Evolutionary conservation across 2,888 invertebrate species (phyloP).

Genomic region (Cephus runcator): DNA sequence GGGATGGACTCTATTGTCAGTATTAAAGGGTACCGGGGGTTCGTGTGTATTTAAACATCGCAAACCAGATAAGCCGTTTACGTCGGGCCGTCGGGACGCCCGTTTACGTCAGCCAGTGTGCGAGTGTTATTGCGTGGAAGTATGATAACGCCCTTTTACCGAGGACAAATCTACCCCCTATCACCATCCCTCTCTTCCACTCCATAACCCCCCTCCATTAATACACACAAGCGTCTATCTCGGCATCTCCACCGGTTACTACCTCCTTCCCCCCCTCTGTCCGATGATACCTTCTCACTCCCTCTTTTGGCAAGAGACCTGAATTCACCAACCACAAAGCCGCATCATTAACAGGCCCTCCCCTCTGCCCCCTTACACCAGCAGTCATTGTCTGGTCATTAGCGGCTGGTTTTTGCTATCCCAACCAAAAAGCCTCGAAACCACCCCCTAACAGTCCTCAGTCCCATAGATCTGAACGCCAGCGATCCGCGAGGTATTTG

Average conservation of each 20-base stretch:
- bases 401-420: conserved; percentile 31
- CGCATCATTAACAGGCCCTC: conserved; percentile 2
- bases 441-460: background rate
- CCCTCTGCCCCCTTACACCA: background rate
- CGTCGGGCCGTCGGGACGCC: background rate
- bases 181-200: background rate
- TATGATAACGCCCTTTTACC: conserved; percentile 30
- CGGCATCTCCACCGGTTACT: background rate
- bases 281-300: background rate
- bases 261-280: too few relatives aligned
- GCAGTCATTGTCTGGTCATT: conserved; percentile 48
- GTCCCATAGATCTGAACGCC: background rate
- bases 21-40: background rate
- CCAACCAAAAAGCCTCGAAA: background rate
- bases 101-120: conserved; percentile 11
- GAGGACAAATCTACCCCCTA: background rate
- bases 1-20: background rate
- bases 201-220: background rate
- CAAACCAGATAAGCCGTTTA: conserved; percentile 36
- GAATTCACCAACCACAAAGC: background rate
- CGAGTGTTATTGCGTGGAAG: conserved; percentile 42
- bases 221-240: background rate
- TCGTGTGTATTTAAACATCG: conserved; percentile 34
- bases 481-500: background rate
- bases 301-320: background rate